Evolutionary conservation across 2,888 invertebrate species (phyloP), one percentile per base, ranked within the genome.

Genomic region (Standfussiana lucernea): DNA sequence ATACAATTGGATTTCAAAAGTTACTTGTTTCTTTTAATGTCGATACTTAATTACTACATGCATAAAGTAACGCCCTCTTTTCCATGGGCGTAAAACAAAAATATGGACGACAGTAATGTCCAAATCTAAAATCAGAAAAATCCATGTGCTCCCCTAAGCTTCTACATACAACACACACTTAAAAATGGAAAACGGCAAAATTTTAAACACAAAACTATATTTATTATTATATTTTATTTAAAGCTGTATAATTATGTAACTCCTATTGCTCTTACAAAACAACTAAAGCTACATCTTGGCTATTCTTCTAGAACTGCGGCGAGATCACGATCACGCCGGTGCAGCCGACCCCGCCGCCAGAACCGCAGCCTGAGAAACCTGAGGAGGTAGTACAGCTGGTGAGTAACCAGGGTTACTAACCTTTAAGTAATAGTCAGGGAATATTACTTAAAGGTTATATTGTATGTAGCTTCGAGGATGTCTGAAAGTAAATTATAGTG

Each of bases 291-390:
- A 28, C 15, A 4, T 28, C 8, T 7, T 24, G 64, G n/a, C 1
- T 82, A 35, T 84, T 66, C 64, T 92, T 94, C 78, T 95, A 97
- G 97, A 97, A 97, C 87, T 97, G 97, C 86, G 97, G 97, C 61
- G 97, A 97, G 92, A 97, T 97, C 83, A 97, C 97, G 32, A 97
- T 97, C 82, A 97, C 97, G 21, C 97, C 97, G 67, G 97, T 97
- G 79, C 96, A 96, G 91, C 96, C 96, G 10, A 92, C 95, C 72
- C 94, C 94, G 79, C 92, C 93, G 77, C 92, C 94, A 4, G 95
- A 95, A 28, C 89, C 93, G 5, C 93, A 91, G 82, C 88, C 92
- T 0, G 96, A 96, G 83, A 96, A 96, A 82, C 62, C 95, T 0
- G 96, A 96, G 72, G 96, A 96, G 40, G 95, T 96, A 10, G 96